Percentiles rank a stretch among this genome's conserved stretches.
Evolutionary conservation across 2,797 vertebrate genomes (phyloP).

Genomic region (Acanthurus leucopareius): DNA sequence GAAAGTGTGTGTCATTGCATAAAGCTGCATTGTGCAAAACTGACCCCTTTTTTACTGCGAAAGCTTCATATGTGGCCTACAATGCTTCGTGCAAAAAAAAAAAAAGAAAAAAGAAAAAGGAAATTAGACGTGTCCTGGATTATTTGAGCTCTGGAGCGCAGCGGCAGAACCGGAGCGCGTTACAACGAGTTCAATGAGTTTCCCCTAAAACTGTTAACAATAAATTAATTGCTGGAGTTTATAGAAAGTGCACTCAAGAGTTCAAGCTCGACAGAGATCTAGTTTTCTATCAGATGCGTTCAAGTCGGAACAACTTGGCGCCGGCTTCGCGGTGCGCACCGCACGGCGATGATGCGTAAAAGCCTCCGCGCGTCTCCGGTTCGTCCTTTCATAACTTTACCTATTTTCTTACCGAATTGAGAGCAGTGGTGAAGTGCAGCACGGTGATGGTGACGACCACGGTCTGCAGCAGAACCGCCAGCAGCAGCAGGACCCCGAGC

Average conservation of each 20-base stretch:
- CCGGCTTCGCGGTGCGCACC: conserved; percentile 8
- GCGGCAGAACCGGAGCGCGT: conserved; percentile 10
- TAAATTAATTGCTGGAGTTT: neutral
- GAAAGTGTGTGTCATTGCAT: neutral
- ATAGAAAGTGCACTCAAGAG: too few species aligned
- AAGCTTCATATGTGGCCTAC: neutral
- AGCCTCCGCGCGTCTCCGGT: conserved; percentile 31
- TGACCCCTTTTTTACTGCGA: rapidly evolving
- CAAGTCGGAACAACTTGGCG: neutral
- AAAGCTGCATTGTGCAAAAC: neutral
- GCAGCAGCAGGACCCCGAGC: conserved; percentile 87
- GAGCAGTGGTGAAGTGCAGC: conserved; percentile 91
- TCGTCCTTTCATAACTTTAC: neutral
- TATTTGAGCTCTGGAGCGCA: conserved; percentile 10
- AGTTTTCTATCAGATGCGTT: neutral
- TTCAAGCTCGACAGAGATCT: neutral
- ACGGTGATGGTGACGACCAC: conserved; percentile 92
- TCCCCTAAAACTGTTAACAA: neutral
- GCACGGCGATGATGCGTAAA: conserved; percentile 40
- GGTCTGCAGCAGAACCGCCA: conserved; percentile 90
- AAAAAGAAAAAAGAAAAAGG: neutral
- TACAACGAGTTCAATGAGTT: neutral
- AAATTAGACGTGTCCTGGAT: conserved; percentile 4
- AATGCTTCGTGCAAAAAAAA: conserved; percentile 7
- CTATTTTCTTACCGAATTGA: conserved; percentile 89